Base-by-base conservation (phyloP, 2,113 vertebrate genomes). In the Coryphaenoides rupestris region DNA sequence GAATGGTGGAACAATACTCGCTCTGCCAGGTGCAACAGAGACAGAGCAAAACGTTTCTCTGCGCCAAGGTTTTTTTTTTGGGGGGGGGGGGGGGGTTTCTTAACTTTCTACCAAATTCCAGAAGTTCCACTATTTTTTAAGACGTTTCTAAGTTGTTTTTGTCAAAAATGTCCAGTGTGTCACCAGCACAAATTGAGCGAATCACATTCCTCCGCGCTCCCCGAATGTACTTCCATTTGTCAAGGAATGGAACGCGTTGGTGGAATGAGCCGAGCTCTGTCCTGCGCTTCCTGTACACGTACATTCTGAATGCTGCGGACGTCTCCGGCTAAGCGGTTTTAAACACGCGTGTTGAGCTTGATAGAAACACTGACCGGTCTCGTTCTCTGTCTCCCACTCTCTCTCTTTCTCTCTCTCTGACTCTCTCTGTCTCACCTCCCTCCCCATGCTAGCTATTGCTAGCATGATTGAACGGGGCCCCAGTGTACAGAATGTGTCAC, bases 11-110 rank as follows among this genome's bases (percentile, higher is more conserved):
- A 73, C 78, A 64, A 73, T 40, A 40, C 74, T 58, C 16, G 21
- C 52, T 22, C 16, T 63, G 66, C 78, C 84, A 86, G 79, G 77
- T 81, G 76, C 77, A 71, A 62, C 60, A 67, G 63, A 50, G 47
- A 50, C 46, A 12, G 66, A 21, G 60, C 58, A 69, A 19, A 69
- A 60, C 53, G 57, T 65, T 78, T 69, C 63, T 66, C 33, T 10
- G 66, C 53, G 71, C 58, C 72, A 55, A 67, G 2, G 6, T 40
- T 13, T 40, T 40, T 40, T 72, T 56, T 57, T 69, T 68, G 60
- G 55, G 66, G n/a, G n/a, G n/a, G n/a, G n/a, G n/a, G n/a, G n/a
- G n/a, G n/a, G n/a, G n/a, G n/a, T n/a, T n/a, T 33, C 28, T 33
- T 40, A 7, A 40, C 33, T 12, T 40, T 68, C 71, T 61, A 47